Evolutionary conservation across 2,113 vertebrate genomes (phyloP).

Genomic region (Archilochus colubris): DNA sequence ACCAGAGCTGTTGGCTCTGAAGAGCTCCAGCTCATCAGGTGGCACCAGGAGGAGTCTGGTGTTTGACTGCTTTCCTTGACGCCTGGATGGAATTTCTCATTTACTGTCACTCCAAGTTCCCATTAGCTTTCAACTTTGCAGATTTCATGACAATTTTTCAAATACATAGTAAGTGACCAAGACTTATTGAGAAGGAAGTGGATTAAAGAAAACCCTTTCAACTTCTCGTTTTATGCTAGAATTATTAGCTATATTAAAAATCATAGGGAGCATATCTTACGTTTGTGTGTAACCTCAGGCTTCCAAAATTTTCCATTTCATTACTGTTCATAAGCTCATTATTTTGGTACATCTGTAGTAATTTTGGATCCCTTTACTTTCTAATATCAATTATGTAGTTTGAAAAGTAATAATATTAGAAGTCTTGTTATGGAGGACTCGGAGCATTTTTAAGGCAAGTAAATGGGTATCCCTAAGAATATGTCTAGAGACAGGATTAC

Average conservation of each 20-base stretch:
- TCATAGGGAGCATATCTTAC: not conserved
- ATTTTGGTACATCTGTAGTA: conserved; percentile 28
- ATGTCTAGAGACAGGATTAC: not conserved
- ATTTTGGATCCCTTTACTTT: conserved; percentile 29
- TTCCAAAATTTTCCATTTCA: conserved; percentile 24
- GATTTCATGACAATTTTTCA: not conserved
- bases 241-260: not conserved
- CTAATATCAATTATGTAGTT: not conserved
- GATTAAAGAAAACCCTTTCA: not conserved
- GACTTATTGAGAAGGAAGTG: not conserved
- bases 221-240: not conserved
- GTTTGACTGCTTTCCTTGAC: fast-evolving
- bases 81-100: not conserved
- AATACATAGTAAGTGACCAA: not conserved
- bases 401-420: not conserved
- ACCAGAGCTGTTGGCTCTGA: not conserved
- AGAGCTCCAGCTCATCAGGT: not conserved
- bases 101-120: not conserved
- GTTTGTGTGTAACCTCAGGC: conserved; percentile 17
- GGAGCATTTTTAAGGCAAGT: not conserved
- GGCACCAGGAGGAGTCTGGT: not conserved
- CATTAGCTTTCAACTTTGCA: not conserved
- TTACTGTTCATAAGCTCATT: conserved; percentile 18
- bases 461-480: not conserved
- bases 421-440: not conserved